Percentiles rank a stretch among this genome's conserved stretches.
Evolutionary conservation across 2,888 invertebrate species (phyloP).

Genomic region (Lycaena phlaeas): DNA sequence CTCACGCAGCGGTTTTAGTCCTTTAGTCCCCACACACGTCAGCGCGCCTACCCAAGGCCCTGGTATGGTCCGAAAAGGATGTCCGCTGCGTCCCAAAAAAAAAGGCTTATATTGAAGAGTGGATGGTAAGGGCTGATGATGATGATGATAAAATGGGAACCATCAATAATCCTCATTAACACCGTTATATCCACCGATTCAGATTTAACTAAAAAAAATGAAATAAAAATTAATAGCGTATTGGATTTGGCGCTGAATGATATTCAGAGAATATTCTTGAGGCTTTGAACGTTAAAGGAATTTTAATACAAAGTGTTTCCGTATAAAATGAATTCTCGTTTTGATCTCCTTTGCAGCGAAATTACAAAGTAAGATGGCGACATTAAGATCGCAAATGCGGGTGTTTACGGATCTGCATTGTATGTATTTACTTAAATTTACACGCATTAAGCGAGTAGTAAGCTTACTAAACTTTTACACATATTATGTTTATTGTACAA

Average conservation of each 20-base stretch:
- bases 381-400: not conserved
- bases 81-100: no score
- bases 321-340: constrained; percentile 14
- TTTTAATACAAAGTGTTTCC: constrained; percentile 15
- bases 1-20: no score
- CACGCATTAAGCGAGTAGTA: no score
- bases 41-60: no score
- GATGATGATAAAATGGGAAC: no score
- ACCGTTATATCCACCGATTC: no score
- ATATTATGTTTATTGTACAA: not conserved
- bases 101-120: no score
- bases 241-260: not conserved
- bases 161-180: no score
- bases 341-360: constrained; percentile 15
- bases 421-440: not conserved
- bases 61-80: no score
- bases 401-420: not conserved
- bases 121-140: no score
- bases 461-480: no score
- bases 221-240: constrained; percentile 5
- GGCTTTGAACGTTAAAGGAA: constrained; percentile 14
- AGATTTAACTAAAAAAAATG: not conserved
- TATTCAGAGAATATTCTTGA: constrained; percentile 9
- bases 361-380: constrained; percentile 14
- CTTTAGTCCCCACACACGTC: no score